These are phyloP conservation scores for Dendrolimus kikuchii DNA, from an alignment of 1,140 invertebrate species.

Conservation along the genomic window DNA sequence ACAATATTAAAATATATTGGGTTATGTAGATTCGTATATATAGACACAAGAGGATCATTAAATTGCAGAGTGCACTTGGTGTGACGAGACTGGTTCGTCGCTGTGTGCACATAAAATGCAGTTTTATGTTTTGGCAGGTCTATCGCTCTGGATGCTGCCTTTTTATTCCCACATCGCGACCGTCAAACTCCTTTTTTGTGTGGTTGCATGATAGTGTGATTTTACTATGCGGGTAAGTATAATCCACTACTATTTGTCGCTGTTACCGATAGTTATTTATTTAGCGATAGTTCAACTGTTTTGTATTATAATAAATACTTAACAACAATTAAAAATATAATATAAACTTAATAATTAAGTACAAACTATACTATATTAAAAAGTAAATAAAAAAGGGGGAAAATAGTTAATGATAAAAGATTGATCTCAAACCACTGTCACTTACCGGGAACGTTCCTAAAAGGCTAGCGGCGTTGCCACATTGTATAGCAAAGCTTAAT, in stretches of 20 bases:
- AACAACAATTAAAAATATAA: no score
- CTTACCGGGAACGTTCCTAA: no score
- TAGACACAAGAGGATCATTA: slow-evolving; percentile 13
- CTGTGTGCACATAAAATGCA: slow-evolving; percentile 29
- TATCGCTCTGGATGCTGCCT: slow-evolving; percentile 24
- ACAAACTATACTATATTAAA: no score
- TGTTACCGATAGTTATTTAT: background rate
- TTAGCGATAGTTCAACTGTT: background rate
- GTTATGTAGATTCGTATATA: no score
- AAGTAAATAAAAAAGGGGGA: no score
- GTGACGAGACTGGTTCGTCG: slow-evolving; percentile 19
- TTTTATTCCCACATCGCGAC: slow-evolving; percentile 41
- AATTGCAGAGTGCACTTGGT: slow-evolving; percentile 16
- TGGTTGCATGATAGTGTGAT: slow-evolving; percentile 35
- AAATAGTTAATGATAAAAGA: no score
- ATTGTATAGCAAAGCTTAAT: no score
- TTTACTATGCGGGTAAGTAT: slow-evolving; percentile 21
- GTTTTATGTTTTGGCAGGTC: slow-evolving; percentile 27
- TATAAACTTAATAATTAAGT: no score
- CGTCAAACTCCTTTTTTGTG: slow-evolving; percentile 39
- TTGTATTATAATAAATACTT: no score
- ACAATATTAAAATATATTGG: background rate
- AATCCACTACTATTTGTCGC: slow-evolving; percentile 1
- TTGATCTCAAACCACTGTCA: no score
- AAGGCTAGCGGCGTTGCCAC: no score